Evolutionary conservation across 1,140 invertebrate species (phyloP).

Genomic region (Calycopis cecrops): DNA sequence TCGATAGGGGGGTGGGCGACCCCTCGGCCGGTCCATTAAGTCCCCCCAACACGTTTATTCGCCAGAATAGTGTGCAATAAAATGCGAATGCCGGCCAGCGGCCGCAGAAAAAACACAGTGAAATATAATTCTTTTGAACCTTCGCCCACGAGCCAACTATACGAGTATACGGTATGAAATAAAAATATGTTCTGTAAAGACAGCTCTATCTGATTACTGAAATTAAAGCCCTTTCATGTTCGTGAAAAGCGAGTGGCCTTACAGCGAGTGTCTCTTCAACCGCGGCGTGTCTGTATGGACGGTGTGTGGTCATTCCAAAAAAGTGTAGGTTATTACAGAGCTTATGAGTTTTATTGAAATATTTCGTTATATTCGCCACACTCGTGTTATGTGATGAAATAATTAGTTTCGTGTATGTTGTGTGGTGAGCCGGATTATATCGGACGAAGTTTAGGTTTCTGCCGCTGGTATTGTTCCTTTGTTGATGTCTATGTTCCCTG

Average conservation of each 20-base stretch:
- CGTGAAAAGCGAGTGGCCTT: constrained; percentile 17
- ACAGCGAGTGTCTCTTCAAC: constrained; percentile 15
- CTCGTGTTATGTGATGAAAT: no score
- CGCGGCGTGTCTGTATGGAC: neutral
- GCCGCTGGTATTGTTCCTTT: no score
- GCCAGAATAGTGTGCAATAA: constrained; percentile 60
- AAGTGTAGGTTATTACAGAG: no score
- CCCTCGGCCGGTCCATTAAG: constrained; percentile 45
- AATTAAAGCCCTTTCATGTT: constrained; percentile 28
- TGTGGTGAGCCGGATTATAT: no score
- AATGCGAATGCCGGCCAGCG: constrained; percentile 46
- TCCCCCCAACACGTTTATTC: constrained; percentile 48
- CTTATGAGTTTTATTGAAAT: no score
- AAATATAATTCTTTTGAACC: constrained; percentile 53
- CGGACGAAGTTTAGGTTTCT: no score
- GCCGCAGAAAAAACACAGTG: constrained; percentile 54
- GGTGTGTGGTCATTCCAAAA: neutral
- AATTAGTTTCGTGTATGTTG: no score
- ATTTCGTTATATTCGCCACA: no score
- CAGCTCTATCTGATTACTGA: constrained; percentile 28
- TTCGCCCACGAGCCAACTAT: constrained; percentile 1
- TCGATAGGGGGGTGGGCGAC: constrained; percentile 11
- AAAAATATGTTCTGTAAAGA: constrained; percentile 9
- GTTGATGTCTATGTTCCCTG: no score
- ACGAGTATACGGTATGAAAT: constrained; percentile 12